Conservation (phyloP, 2,888 invertebrate genomes). For the Drosophila nr. perissopoda region DNA sequence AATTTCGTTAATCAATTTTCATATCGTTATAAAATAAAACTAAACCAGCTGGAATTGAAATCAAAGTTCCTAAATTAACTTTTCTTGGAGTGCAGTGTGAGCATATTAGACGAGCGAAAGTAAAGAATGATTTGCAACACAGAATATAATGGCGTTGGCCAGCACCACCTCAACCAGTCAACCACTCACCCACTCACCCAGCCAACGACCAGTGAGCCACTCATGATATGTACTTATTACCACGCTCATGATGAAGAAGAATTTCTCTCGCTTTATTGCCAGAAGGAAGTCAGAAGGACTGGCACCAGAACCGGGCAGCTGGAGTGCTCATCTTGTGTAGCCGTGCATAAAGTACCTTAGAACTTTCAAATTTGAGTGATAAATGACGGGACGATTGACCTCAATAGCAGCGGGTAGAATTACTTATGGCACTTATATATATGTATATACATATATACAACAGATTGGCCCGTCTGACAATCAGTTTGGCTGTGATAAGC, state of each 20-base stretch:
- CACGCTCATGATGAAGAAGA: constrained; percentile 2
- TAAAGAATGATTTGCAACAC: constrained; percentile 1
- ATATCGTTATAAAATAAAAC: background rate
- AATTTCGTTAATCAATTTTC: background rate
- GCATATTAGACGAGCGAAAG: background rate
- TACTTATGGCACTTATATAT: background rate
- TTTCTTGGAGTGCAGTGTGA: background rate
- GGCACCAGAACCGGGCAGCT: background rate
- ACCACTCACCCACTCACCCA: background rate
- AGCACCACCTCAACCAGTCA: background rate
- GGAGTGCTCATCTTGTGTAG: constrained; percentile 8
- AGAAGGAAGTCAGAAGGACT: background rate
- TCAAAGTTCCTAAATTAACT: background rate
- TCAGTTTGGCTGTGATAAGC: background rate
- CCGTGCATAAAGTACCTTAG: constrained; percentile 10
- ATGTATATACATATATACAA: background rate
- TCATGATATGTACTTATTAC: constrained; percentile 17
- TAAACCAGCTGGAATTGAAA: background rate
- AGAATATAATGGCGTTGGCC: background rate
- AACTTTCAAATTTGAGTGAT: constrained; percentile 8
- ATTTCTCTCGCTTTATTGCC: background rate
- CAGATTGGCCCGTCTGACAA: background rate
- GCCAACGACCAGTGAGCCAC: constrained; percentile 4
- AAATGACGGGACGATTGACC: constrained; percentile 10
- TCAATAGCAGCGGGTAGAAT: background rate